Percentiles rank a stretch among this genome's conserved stretches.
phyloP scores from a whole-genome alignment of 2,888 invertebrate genomes.

The Acleris cristana region DNA sequence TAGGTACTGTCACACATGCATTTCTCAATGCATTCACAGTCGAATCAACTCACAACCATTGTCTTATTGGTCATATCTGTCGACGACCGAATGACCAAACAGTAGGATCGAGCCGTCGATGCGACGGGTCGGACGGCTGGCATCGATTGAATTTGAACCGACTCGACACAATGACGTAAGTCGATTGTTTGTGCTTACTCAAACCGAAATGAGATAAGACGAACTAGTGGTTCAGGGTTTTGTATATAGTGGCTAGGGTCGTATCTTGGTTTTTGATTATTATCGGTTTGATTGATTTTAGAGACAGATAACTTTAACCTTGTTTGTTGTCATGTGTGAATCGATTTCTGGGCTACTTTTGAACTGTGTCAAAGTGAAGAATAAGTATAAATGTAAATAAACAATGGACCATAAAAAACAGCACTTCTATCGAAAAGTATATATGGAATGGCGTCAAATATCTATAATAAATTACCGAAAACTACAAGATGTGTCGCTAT shows the following conservation, averaged over 20 bases:
- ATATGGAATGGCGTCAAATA: no score
- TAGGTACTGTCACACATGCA: no score
- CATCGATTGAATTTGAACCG: slow-evolving; percentile 34
- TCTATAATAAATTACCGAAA: no score
- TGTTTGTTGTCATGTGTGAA: no score
- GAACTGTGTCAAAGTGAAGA: no score
- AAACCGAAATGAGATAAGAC: slow-evolving; percentile 15
- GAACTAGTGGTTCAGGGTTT: background rate
- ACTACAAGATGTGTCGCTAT: no score
- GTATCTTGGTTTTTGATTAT: no score
- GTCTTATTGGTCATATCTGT: slow-evolving; percentile 16
- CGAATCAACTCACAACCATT: slow-evolving; percentile 2
- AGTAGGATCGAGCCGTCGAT: slow-evolving; percentile 14
- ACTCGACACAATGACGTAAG: slow-evolving; percentile 21
- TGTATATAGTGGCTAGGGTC: slow-evolving; percentile 7
- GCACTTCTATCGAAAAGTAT: no score
- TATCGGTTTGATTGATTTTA: background rate
- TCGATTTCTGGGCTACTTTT: no score
- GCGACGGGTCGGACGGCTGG: slow-evolving; percentile 15
- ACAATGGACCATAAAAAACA: no score
- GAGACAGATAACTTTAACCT: no score
- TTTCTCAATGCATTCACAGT: slow-evolving; percentile 12
- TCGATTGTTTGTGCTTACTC: slow-evolving; percentile 31
- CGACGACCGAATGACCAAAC: slow-evolving; percentile 7
- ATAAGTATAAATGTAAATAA: no score